Percentiles rank a stretch among this genome's conserved stretches.
Evolutionary conservation across 2,888 invertebrate genomes (phyloP).

Genomic region (Oligia latruncula): DNA sequence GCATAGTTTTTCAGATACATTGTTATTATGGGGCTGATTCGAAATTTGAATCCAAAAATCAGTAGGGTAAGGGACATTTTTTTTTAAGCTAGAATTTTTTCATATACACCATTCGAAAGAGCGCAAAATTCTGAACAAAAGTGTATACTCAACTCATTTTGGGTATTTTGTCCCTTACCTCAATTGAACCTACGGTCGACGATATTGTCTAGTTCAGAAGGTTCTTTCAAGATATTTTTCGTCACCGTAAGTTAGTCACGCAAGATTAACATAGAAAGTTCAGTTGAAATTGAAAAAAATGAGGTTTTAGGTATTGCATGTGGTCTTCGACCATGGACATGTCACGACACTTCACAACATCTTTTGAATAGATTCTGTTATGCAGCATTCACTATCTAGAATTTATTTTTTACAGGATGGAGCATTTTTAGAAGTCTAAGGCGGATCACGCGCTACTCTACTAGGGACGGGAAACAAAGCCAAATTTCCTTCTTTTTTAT

Average conservation of each 20-base stretch:
- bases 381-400: neutral
- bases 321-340: neutral
- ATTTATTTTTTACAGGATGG: neutral
- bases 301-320: neutral
- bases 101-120: no score
- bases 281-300: slow-evolving; percentile 1
- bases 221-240: neutral
- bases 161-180: no score
- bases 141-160: no score
- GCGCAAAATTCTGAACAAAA: no score
- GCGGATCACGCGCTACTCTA: neutral
- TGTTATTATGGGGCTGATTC: no score
- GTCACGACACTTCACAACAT: neutral
- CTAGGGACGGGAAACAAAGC: neutral
- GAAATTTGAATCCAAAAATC: no score
- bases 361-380: neutral
- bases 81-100: no score
- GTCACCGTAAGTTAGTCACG: neutral
- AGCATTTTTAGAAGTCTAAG: neutral
- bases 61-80: no score
- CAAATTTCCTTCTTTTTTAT: neutral
- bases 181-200: no score
- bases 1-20: no score
- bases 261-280: slow-evolving; percentile 16
- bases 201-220: neutral